Base-by-base conservation (phyloP, 2,888 invertebrate genomes). In the Drosophila prolongata region DNA sequence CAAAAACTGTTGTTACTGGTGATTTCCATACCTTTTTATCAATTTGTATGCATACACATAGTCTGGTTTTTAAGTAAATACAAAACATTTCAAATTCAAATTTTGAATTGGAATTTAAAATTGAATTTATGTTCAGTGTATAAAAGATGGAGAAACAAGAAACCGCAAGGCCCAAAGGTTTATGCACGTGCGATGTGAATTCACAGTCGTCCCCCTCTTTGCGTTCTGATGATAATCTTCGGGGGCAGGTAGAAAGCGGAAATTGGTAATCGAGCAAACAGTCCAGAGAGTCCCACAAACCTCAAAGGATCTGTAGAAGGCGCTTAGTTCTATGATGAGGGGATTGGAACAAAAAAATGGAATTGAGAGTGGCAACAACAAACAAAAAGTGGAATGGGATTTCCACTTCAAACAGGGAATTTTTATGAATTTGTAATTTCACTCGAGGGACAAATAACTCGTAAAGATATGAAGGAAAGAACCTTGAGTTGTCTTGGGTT, bases 101-200 rank as follows among this genome's bases (percentile, higher is more conserved):
- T 4, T 24, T 24, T 4, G 2, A 24, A 24, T 24, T 24, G 24
- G 24, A 24, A 24, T 30, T 30, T 30, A 2, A 8, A 10, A 5
- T n/a, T 16, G 1, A 27, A 46, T 14, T 40, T 34, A 11, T 34
- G 40, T 35, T 10, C 27, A 59, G 62, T 64, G 49, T 61, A 74
- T 62, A 11, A 47, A 52, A 66, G 58, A 40, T 52, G 76, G 49
- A 67, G 62, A 60, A 62, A 60, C 54, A 58, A 57, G 49, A 60
- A 55, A 75, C 78, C 78, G 72, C 81, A 71, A 58, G 34, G 64
- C 37, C 64, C 60, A 72, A 50, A 60, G 56, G 70, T 69, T 49
- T 52, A 34, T 76, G 70, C 80, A 80, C 80, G 83, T 80, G 84
- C 77, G 50, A 69, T 59, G 56, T 57, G 58, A 37, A 52, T 66